Percentiles rank a stretch among this genome's conserved stretches.
Conservation (phyloP, 2,797 vertebrate genomes). For the Spinibarbus caldwelli region DNA sequence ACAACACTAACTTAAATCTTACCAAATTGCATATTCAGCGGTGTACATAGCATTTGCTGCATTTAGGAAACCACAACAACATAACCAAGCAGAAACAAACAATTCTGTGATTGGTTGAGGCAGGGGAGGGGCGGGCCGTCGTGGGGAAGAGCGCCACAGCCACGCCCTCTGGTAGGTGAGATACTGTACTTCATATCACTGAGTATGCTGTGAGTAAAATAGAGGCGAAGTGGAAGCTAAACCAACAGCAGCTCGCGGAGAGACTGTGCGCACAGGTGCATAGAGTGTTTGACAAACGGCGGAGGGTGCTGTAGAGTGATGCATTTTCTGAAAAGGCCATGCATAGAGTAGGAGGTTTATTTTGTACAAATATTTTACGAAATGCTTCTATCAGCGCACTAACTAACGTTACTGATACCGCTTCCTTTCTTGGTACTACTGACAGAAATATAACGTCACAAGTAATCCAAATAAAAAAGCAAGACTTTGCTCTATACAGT, state of each 20-base stretch:
- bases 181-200: background rate
- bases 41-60: background rate
- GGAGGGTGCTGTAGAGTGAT: constrained; percentile 25
- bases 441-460: background rate
- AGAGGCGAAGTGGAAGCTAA: background rate
- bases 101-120: constrained; percentile 40
- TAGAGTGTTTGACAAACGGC: constrained; percentile 17
- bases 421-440: background rate
- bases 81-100: constrained; percentile 26
- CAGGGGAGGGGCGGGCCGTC: constrained; percentile 59
- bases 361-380: background rate
- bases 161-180: constrained; percentile 19
- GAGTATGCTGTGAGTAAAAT: background rate
- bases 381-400: background rate
- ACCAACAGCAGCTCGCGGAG: background rate
- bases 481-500: background rate
- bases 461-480: background rate
- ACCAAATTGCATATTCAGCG: background rate
- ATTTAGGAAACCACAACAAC: constrained; percentile 4
- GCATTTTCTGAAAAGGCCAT: background rate
- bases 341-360: background rate
- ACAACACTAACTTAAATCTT: background rate
- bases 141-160: constrained; percentile 54
- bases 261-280: constrained; percentile 1
- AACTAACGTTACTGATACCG: background rate